Evolutionary conservation across 2,797 vertebrate species (phyloP).

Genomic region (Kryptopterus vitreolus): DNA sequence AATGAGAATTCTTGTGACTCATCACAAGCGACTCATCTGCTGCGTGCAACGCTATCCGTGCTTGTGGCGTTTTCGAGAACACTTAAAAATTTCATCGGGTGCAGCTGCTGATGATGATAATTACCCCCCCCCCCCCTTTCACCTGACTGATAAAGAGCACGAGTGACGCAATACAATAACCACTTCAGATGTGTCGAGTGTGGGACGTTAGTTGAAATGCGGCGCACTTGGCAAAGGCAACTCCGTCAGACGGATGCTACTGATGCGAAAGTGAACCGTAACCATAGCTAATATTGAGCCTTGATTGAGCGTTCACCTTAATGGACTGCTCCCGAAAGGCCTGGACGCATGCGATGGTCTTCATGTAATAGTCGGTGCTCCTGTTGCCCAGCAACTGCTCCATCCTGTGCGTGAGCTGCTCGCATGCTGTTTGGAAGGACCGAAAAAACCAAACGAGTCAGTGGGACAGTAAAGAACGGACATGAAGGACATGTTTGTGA

Average conservation of each 20-base stretch:
- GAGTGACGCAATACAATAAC: not conserved
- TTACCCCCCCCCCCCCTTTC: slow-evolving; percentile 3
- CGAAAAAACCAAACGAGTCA: slow-evolving; percentile 55
- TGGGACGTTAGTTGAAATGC: not conserved
- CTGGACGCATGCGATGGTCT: slow-evolving; percentile 87
- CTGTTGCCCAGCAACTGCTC: slow-evolving; percentile 91
- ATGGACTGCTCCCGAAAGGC: slow-evolving; percentile 88
- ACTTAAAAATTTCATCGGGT: not conserved
- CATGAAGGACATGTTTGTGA: no score
- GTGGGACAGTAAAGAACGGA: slow-evolving; percentile 32
- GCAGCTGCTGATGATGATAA: not conserved
- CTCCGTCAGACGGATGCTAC: slow-evolving; percentile 1
- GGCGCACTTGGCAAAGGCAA: not conserved
- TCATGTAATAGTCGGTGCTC: slow-evolving; percentile 85
- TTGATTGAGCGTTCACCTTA: slow-evolving; percentile 75
- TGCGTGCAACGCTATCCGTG: not conserved
- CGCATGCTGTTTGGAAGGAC: slow-evolving; percentile 77
- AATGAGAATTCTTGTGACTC: slow-evolving; percentile 36
- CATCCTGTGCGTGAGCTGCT: slow-evolving; percentile 85
- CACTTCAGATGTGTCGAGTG: slow-evolving; percentile 11
- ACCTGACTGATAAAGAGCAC: slow-evolving; percentile 23
- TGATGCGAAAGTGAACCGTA: slow-evolving; percentile 23
- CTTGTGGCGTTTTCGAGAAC: not conserved
- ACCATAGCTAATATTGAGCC: slow-evolving; percentile 24
- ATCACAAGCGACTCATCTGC: slow-evolving; percentile 22